phyloP scores from a whole-genome alignment of 2,888 invertebrate species.

The Tinea pellionella region DNA sequence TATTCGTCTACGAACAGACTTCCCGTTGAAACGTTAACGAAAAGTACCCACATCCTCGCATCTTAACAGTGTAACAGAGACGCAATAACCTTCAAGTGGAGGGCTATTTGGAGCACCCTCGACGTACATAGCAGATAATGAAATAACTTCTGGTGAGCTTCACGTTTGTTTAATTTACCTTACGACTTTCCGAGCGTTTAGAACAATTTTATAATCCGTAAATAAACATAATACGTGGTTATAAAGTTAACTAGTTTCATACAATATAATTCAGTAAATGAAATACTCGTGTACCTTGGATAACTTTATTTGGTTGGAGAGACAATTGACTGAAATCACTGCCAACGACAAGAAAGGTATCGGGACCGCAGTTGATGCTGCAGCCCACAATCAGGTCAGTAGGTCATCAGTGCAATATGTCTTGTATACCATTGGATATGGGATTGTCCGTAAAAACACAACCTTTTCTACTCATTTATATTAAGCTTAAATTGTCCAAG shows the following conservation, averaged over 20 bases:
- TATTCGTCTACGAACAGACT: not conserved
- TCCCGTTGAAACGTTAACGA: slow-evolving; percentile 14
- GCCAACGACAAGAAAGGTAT: slow-evolving; percentile 10
- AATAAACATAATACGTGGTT: not conserved
- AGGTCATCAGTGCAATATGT: slow-evolving; percentile 49
- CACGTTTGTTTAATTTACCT: slow-evolving; percentile 10
- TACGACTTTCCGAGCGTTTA: not conserved
- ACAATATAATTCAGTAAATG: not conserved
- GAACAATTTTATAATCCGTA: not conserved
- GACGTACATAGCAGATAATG: slow-evolving; percentile 9
- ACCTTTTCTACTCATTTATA: slow-evolving; percentile 14
- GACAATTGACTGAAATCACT: slow-evolving; percentile 2
- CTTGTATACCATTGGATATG: not conserved
- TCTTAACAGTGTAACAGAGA: slow-evolving; percentile 16
- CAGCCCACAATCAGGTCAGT: slow-evolving; percentile 59
- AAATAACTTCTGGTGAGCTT: slow-evolving; percentile 14
- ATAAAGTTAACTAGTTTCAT: not conserved
- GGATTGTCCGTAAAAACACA: not conserved
- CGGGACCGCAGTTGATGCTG: slow-evolving; percentile 19
- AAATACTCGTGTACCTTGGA: not conserved
- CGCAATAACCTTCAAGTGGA: slow-evolving; percentile 14
- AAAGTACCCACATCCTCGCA: slow-evolving; percentile 16
- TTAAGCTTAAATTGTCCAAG: no score
- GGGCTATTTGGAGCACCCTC: slow-evolving; percentile 11
- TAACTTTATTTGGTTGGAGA: not conserved